Evolutionary conservation across 1,140 invertebrate genomes (phyloP), one percentile per base, ranked within the genome.

Genomic region (Cecropterus lyciades): DNA sequence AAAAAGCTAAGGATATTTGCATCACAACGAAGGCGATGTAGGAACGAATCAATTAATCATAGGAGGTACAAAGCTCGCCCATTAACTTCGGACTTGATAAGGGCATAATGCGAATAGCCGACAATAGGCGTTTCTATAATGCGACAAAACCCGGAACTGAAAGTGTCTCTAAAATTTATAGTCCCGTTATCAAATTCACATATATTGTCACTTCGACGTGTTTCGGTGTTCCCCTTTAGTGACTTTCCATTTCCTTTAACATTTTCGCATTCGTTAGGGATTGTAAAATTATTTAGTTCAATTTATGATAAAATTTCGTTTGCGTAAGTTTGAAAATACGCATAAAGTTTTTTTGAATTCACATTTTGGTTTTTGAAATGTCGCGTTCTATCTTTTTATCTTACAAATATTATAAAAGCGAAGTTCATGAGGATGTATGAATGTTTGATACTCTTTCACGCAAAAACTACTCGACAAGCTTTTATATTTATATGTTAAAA

Each of bases 71-170:
- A 89, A 79, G 85, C 82, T 82, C 62, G 79, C 79, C 85, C 85
- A 85, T 89, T 87, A 89, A 82, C 84, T 87, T 82, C 74, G 72
- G 72, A 84, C 79, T 89, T 87, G 85, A 89, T 87, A 87, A 87
- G 82, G 81, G 84, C 80, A 82, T 85, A 85, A 85, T 85, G 76
- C 77, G 79, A 80, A 80, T 76, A 71, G 71, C 73, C 75, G 74
- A 83, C 82, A 86, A 84, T 75, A 73, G 77, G 40, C 75, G 72
- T 63, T 78, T 75, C 80, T 76, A 79, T 60, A 60, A 60, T 79
- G 76, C 79, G 77, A 80, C 80, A 77, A 60, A 60, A 77, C 65
- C 76, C 80, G 69, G 71, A 75, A 75, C 72, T 70, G 42, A 66
- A 68, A 56, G 48, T 63, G 62, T 65, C 68, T 72, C 65, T 60